Evolutionary conservation across 2,888 invertebrate species (phyloP), one percentile per base, ranked within the genome.

Genomic region (Alitta virens): DNA sequence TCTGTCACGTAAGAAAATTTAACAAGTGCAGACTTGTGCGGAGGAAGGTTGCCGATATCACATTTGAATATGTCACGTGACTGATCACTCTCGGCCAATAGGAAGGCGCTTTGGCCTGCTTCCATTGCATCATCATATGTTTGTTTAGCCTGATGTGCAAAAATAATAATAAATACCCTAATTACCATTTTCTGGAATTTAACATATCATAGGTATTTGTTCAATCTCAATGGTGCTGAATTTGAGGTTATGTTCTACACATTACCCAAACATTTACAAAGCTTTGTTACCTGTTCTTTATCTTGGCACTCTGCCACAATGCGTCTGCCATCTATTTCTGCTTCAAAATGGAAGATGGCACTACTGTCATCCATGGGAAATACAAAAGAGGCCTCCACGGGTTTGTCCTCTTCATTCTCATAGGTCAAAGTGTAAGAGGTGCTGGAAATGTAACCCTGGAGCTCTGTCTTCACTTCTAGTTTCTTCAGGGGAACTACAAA

Each of bases 221-320:
- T 51, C 16, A 12, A 18, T 12, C 12, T 14, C n/a, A n/a, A n/a
- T n/a, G n/a, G n/a, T n/a, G n/a, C n/a, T n/a, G n/a, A n/a, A n/a
- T n/a, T n/a, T n/a, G n/a, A n/a, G n/a, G n/a, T n/a, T n/a, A n/a
- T n/a, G n/a, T n/a, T n/a, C n/a, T n/a, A n/a, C n/a, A n/a, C n/a
- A n/a, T n/a, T n/a, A n/a, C n/a, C n/a, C n/a, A n/a, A n/a, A n/a
- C n/a, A n/a, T n/a, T n/a, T n/a, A n/a, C n/a, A n/a, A n/a, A n/a
- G n/a, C n/a, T n/a, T n/a, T n/a, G n/a, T 3, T 14, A 73, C 75
- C 70, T 75, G 68, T 56, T 72, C 63, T 60, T 72, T 73, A 54
- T 74, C 74, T 54, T 74, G 72, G 26, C 73, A 71, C 62, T 74
- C 73, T 23, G 72, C 75, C n/a, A 70, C 63, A 24, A 75, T 72